Evolutionary conservation across 1,140 invertebrate species (phyloP).

Genomic region (Orchestia grillus): DNA sequence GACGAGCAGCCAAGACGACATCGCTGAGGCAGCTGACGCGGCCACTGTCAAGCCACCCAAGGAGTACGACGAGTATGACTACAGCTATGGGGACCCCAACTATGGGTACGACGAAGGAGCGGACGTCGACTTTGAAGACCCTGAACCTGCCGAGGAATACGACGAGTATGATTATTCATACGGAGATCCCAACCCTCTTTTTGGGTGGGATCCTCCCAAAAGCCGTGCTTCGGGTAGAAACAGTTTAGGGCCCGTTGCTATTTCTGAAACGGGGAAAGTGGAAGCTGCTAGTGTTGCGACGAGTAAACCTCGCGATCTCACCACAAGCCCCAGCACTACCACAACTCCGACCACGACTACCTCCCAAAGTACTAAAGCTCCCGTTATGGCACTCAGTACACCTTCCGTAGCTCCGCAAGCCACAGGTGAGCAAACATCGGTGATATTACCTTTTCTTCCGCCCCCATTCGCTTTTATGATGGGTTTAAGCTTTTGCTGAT

Average conservation of each 20-base stretch:
- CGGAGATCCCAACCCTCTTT: conserved; percentile 7
- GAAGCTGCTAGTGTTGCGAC: not conserved
- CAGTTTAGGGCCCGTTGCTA: not conserved
- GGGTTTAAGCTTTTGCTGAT: too few relatives aligned
- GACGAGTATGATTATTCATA: conserved; percentile 50
- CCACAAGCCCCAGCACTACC: not conserved
- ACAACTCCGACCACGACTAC: not conserved
- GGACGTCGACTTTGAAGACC: not conserved
- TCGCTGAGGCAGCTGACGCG: not conserved
- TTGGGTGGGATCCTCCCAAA: conserved; percentile 6
- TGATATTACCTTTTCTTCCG: not conserved
- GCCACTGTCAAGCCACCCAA: not conserved
- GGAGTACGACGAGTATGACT: conserved; percentile 59
- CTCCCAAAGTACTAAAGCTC: not conserved
- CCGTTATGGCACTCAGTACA: not conserved
- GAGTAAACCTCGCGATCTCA: not conserved
- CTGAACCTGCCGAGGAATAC: not conserved
- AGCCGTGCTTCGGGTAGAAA: not conserved
- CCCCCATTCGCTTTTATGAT: too few relatives aligned
- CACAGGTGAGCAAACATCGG: not conserved
- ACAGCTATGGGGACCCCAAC: conserved; percentile 64
- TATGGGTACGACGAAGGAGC: not conserved
- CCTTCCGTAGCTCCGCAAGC: not conserved
- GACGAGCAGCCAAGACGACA: not conserved
- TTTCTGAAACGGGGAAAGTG: not conserved